Base-by-base conservation (phyloP, 2,113 vertebrate species). In the Atherinomorus stipes region DNA sequence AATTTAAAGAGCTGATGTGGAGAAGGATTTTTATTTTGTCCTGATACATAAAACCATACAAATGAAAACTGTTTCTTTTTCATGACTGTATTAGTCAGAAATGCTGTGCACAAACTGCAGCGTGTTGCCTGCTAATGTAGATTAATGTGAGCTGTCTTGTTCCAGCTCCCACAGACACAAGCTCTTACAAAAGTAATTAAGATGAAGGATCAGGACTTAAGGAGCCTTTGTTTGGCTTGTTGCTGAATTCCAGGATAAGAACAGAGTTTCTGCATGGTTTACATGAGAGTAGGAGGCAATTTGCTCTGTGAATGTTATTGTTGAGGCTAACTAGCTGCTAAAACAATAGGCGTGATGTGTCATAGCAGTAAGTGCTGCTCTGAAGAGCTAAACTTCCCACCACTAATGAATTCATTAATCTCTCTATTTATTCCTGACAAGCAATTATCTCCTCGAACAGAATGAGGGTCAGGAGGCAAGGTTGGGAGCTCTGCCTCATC, bases 141-240 rank as follows among this genome's bases (percentile, higher is more conserved):
- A 96, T 96, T 95, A 96, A 96, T 96, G 95, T 4, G 90, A 91
- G 90, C 94, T 95, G 94, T 94, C 95, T 94, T 80, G 78, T 87
- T 88, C 84, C 92, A 88, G 93, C 93, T 89, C 64, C 63, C 65
- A 47, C 68, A 74, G 44, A 72, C 79, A 66, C 42, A 0, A 1
- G 87, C 94, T 93, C 90, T 92, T 90, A 93, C 94, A 93, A 90
- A 94, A 93, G 94, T 96, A 96, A 97, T 97, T 95, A 96, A 96
- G 95, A 96, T 96, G 94, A 96, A 97, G 95, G 93, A 95, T 94
- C 87, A 59, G 86, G 87, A 86, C 92, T 87, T 93, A 86, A 91
- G 93, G 91, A 90, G 89, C 93, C 93, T 94, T 94, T 93, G 84
- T 96, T 92, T 93, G 92, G 92, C 91, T 85, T 77, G 67, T 80